Conservation (phyloP, 2,797 vertebrate species). For the Microctenopoma lineatum region DNA sequence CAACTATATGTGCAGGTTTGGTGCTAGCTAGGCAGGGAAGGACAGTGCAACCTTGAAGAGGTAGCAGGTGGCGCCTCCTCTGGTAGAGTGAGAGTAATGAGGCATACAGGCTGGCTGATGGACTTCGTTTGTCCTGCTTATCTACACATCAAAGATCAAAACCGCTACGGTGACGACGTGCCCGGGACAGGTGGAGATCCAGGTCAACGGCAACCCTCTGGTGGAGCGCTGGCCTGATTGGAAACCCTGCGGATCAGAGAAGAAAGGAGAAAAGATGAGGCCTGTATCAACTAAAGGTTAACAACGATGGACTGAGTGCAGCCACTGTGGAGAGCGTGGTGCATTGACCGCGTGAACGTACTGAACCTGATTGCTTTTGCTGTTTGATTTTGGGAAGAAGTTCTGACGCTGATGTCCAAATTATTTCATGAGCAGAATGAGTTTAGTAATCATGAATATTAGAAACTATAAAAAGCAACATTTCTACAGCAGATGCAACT, state of each 20-base stretch:
- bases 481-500: too few relatives aligned
- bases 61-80: conserved; percentile 70
- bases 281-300: conserved; percentile 5
- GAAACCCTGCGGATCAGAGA: background rate
- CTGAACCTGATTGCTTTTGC: conserved; percentile 5
- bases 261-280: background rate
- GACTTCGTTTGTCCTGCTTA: conserved; percentile 59
- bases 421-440: conserved; percentile 7
- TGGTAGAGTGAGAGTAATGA: conserved; percentile 66
- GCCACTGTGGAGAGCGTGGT: background rate
- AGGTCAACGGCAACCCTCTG: conserved; percentile 12
- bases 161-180: conserved; percentile 35
- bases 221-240: background rate
- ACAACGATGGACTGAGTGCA: conserved; percentile 20
- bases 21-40: conserved; percentile 50
- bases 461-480: too few relatives aligned
- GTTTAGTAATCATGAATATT: background rate
- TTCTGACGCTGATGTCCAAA: background rate
- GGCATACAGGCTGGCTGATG: conserved; percentile 56
- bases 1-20: conserved; percentile 48
- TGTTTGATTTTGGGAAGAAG: background rate
- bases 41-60: conserved; percentile 66
- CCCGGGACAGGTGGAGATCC: conserved; percentile 39
- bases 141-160: conserved; percentile 56
- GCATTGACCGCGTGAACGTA: too few relatives aligned